These are phyloP conservation scores for Unio pictorum DNA, from an alignment of 2,888 invertebrate genomes.

Conservation along the genomic window DNA sequence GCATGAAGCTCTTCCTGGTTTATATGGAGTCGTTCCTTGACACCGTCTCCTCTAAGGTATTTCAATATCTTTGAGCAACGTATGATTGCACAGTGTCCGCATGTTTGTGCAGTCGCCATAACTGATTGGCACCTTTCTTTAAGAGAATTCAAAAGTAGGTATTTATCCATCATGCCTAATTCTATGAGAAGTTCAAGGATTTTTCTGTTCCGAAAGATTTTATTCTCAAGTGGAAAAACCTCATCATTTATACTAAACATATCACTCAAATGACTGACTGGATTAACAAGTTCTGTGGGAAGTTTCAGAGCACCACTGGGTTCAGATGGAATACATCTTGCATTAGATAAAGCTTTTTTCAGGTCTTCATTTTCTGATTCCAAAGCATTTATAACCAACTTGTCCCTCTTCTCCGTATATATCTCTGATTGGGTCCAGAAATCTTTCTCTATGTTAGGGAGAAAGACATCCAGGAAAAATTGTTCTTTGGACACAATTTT, in stretches of 20 bases:
- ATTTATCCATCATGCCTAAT: too few species aligned
- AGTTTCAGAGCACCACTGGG: constrained; percentile 6
- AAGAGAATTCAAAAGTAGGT: too few species aligned
- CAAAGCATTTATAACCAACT: neutral
- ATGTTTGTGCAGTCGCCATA: too few species aligned
- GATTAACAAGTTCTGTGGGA: too few species aligned
- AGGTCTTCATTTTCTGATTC: neutral
- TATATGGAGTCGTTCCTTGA: neutral
- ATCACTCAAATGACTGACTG: too few species aligned
- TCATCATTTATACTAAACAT: too few species aligned
- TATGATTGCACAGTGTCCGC: too few species aligned
- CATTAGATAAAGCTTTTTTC: neutral
- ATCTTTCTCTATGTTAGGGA: constrained; percentile 12
- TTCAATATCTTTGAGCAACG: neutral
- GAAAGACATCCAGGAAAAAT: constrained; percentile 11
- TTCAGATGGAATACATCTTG: constrained; percentile 15
- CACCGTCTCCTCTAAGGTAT: neutral
- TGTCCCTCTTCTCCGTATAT: neutral
- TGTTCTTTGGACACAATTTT: constrained; percentile 4
- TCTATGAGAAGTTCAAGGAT: neutral
- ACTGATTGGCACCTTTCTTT: too few species aligned
- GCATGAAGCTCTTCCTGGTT: neutral
- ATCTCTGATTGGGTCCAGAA: constrained; percentile 3
- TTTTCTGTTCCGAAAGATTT: neutral
- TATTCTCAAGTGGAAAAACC: neutral